Evolutionary conservation across 2,113 vertebrate genomes (phyloP).

Genomic region (Amphiprion ocellaris): DNA sequence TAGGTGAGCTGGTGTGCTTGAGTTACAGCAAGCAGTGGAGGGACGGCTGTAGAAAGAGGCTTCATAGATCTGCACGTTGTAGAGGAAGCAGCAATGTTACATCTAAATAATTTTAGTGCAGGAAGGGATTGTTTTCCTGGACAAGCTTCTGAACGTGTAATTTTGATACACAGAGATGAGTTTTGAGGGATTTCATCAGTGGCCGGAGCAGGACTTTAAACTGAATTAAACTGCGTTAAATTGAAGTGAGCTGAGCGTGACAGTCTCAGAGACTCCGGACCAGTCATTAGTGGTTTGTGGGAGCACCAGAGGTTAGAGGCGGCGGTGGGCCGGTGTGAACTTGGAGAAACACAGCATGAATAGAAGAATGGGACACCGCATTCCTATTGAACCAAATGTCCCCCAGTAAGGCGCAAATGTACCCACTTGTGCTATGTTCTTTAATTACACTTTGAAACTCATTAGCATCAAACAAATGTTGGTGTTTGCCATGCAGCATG

Average conservation of each 20-base stretch:
- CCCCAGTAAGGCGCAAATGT: constrained; percentile 29
- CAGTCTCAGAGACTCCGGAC: constrained; percentile 11
- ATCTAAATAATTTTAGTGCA: no score
- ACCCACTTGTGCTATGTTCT: constrained; percentile 21
- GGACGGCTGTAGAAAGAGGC: no score
- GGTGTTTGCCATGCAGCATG: background rate
- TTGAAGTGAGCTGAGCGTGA: background rate
- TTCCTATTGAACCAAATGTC: constrained; percentile 42
- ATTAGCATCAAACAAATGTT: constrained; percentile 40
- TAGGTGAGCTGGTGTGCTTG: no score
- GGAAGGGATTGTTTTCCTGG: no score
- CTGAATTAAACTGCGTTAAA: background rate
- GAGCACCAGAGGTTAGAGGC: constrained; percentile 49
- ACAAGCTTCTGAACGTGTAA: no score
- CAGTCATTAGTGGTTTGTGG: constrained; percentile 40
- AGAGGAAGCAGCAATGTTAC: no score
- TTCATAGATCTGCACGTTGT: no score
- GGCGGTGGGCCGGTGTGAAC: background rate
- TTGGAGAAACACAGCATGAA: constrained; percentile 19
- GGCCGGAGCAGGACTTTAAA: background rate
- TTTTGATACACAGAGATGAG: no score
- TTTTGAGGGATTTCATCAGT: no score
- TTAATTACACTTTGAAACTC: constrained; percentile 57
- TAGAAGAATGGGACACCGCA: constrained; percentile 46
- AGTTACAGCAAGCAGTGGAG: no score